Base-by-base conservation (phyloP, 2,888 invertebrate genomes). In the Hirtodrosophila confusa region DNA sequence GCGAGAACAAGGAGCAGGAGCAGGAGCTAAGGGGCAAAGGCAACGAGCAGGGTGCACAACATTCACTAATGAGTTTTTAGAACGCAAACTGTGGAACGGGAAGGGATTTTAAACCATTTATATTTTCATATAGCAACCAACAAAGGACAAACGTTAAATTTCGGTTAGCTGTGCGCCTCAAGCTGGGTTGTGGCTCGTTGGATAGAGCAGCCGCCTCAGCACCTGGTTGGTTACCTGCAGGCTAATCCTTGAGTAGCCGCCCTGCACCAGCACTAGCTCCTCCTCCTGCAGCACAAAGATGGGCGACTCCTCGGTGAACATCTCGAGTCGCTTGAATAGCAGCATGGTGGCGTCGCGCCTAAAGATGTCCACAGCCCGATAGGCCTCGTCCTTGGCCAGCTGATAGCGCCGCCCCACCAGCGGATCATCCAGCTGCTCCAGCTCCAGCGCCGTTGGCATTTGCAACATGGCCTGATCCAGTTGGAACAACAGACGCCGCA, bases 51-150 rank as follows among this genome's bases (percentile, higher is more conserved):
- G 33, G 54, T 66, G 45, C 31, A 45, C 27, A 54, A 33, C 17
- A 4, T 11, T 7, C 11, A 58, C 73, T 86, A 86, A 88, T 88
- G 88, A 88, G 66, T 73, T 70, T 77, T 63, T 12, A 82, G 58
- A 84, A 79, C 82, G 88, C 75, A 63, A 80, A 8, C 53, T 17
- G 17, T 17, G 17, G 17, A 2, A 12, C 27, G 17, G 17, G 3
- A 24, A 24, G 7, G 4, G 36, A 11, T 43, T 67, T 57, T 58
- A 23, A 53, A 53, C 8, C 36, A 60, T 51, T 36, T 60, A 37
- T 60, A 37, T 62, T 62, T 78, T 49, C 39, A 48, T 48, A 35
- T 45, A 31, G 12, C 4, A 35, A 11, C 2, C 9, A 31, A 35
- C 3, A 24, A 35, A 37, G 23, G 6, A 47, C 10, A 37, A 56